phyloP scores from a whole-genome alignment of 2,888 invertebrate species.

The Steinernema scapterisci region DNA sequence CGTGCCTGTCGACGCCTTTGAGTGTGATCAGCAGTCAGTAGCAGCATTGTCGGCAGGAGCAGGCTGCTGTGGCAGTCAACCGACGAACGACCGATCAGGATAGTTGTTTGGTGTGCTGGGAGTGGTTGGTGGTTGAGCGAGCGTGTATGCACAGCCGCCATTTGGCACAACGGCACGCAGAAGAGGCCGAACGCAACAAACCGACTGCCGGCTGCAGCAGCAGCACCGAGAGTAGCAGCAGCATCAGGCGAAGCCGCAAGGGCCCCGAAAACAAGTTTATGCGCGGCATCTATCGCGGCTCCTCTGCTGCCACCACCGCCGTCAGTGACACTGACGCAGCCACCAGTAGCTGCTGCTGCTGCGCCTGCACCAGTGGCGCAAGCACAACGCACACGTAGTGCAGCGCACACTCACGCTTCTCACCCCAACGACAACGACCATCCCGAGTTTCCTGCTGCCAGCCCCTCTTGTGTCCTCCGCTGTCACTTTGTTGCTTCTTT shows the following conservation, averaged over 20 bases:
- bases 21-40: neutral
- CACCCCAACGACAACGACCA: neutral
- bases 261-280: slow-evolving; percentile 29
- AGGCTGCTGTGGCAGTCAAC: too few relatives aligned
- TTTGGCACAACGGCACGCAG: neutral
- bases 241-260: neutral
- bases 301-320: too few relatives aligned
- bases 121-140: neutral
- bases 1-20: neutral
- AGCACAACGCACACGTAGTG: too few relatives aligned
- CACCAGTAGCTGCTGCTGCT: too few relatives aligned
- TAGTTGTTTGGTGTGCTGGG: neutral
- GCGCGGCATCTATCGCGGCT: neutral
- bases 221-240: neutral
- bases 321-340: neutral
- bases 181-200: neutral
- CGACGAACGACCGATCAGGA: neutral
- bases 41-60: too few relatives aligned
- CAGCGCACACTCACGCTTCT: neutral
- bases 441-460: slow-evolving; percentile 9
- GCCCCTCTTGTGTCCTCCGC: neutral
- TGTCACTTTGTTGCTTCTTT: neutral
- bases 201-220: neutral
- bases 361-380: too few relatives aligned
- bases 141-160: slow-evolving; percentile 28